phyloP scores from a whole-genome alignment of 2,113 vertebrate species.

The Girardinichthys multiradiatus region DNA sequence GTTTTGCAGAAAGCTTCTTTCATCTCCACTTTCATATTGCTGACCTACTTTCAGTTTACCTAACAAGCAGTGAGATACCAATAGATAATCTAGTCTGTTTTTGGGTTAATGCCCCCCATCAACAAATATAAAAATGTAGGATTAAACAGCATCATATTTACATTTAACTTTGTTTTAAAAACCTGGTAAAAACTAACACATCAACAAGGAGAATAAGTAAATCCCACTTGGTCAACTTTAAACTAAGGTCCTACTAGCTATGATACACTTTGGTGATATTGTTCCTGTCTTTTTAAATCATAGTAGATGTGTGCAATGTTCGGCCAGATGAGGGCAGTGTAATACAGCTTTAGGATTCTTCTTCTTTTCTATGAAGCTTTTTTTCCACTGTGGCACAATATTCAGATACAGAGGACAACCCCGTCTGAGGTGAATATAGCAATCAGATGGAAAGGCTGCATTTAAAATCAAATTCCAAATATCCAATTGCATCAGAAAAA shows the following conservation, averaged over 20 bases:
- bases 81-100: too few relatives aligned
- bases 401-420: constrained; percentile 2
- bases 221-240: not conserved
- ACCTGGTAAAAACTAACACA: too few relatives aligned
- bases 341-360: constrained; percentile 27
- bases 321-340: constrained; percentile 67
- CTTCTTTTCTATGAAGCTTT: not conserved
- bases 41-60: not conserved
- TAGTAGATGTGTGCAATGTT: constrained; percentile 21
- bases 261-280: not conserved
- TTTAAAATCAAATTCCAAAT: constrained; percentile 29
- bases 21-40: not conserved
- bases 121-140: too few relatives aligned
- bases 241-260: not conserved
- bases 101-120: too few relatives aligned
- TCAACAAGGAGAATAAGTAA: too few relatives aligned
- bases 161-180: too few relatives aligned
- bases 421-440: constrained; percentile 19
- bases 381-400: not conserved
- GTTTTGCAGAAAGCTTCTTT: too few relatives aligned
- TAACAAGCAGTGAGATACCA: too few relatives aligned
- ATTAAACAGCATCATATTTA: too few relatives aligned
- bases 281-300: not conserved
- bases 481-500: not conserved
- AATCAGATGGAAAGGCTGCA: constrained; percentile 16